Percentiles rank a stretch among this genome's conserved stretches.
Conservation (phyloP, 2,888 invertebrate genomes). For the Idaea straminata region DNA sequence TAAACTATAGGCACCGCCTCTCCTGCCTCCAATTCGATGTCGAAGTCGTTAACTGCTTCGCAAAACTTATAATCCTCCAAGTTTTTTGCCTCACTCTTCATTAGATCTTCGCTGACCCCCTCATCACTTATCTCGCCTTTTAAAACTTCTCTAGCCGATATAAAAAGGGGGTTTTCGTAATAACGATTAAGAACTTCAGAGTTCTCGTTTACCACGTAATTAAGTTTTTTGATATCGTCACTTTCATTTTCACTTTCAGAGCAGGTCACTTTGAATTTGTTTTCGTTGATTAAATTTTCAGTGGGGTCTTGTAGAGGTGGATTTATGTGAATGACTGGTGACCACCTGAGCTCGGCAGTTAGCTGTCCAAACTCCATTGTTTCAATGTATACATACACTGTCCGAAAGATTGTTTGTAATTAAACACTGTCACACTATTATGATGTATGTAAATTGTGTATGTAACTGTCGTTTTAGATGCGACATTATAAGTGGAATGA, state of each 20-base stretch:
- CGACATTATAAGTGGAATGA: conserved; percentile 40
- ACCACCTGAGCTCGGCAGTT: conserved; percentile 55
- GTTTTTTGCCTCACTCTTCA: conserved; percentile 64
- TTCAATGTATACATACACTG: conserved; percentile 31
- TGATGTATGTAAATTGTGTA: conserved; percentile 30
- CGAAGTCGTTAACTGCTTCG: conserved; percentile 72
- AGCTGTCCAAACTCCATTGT: conserved; percentile 67
- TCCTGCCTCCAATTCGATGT: conserved; percentile 65
- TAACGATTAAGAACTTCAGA: conserved; percentile 51
- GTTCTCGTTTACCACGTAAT: conserved; percentile 41
- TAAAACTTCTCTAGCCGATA: conserved; percentile 59
- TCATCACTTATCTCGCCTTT: conserved; percentile 59
- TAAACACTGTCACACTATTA: conserved; percentile 14
- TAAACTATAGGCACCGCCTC: conserved; percentile 72
- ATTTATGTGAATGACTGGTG: conserved; percentile 44
- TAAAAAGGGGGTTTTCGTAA: conserved; percentile 65
- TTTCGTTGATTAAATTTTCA: conserved; percentile 46
- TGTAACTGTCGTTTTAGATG: conserved; percentile 30
- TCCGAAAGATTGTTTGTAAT: conserved; percentile 43
- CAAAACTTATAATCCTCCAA: conserved; percentile 71
- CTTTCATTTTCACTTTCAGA: conserved; percentile 55
- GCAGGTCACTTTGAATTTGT: conserved; percentile 56
- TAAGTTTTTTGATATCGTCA: conserved; percentile 38
- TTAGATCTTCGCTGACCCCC: conserved; percentile 57
- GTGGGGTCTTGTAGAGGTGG: conserved; percentile 36